Evolutionary conservation across 2,888 invertebrate species (phyloP).

Genomic region (Amorpha juglandis): DNA sequence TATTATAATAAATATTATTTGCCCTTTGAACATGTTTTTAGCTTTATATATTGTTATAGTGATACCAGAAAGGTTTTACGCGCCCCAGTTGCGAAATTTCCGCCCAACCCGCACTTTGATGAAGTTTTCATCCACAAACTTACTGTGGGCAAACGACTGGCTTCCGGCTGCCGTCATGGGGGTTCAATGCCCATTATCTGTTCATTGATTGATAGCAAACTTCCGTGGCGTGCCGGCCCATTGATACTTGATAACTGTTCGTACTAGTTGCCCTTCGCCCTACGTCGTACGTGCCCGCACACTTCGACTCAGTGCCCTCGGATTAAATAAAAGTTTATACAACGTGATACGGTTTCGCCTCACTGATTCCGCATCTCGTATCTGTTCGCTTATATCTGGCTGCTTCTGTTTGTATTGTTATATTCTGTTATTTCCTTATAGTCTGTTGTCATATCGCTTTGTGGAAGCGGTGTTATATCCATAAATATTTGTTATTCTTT

Average conservation of each 20-base stretch:
- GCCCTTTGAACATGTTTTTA: too few relatives aligned
- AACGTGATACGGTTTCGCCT: conserved; percentile 44
- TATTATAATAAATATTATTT: too few relatives aligned
- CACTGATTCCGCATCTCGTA: conserved; percentile 55
- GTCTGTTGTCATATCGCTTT: conserved; percentile 19
- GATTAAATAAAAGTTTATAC: conserved; percentile 18
- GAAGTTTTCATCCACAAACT: conserved; percentile 36
- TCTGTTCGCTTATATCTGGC: conserved; percentile 52
- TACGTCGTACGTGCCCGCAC: conserved; percentile 49
- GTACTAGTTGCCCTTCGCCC: conserved; percentile 55
- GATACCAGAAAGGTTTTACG: neutral
- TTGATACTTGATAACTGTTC: conserved; percentile 43
- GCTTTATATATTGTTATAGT: neutral
- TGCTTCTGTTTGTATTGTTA: conserved; percentile 41
- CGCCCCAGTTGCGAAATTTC: conserved; percentile 29
- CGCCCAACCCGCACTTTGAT: conserved; percentile 29
- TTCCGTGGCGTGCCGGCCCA: conserved; percentile 61
- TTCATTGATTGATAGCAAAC: conserved; percentile 75
- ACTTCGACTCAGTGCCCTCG: conserved; percentile 6
- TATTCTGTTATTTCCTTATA: conserved; percentile 18
- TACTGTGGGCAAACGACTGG: conserved; percentile 51
- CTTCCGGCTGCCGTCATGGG: conserved; percentile 66
- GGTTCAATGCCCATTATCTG: conserved; percentile 75
- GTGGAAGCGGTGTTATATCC: conserved; percentile 13
- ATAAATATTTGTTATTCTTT: neutral